Conservation (phyloP, 1,140 invertebrate species). For the Dolichoris vasculosae region DNA sequence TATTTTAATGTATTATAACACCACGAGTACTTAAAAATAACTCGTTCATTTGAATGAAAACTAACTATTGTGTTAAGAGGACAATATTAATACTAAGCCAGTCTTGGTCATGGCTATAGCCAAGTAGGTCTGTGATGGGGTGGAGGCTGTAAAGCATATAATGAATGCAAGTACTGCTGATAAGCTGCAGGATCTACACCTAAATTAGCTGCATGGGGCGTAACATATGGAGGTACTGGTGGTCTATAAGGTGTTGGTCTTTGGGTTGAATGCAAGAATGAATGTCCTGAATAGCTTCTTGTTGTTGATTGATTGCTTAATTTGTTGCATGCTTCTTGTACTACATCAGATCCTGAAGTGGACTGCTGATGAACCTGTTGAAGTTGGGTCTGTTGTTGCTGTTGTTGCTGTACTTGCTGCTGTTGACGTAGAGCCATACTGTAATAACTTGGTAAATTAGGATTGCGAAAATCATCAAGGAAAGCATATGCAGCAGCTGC, state of each 20-base stretch:
- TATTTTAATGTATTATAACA: not conserved
- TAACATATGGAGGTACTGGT: slow-evolving; percentile 68
- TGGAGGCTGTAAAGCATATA: slow-evolving; percentile 68
- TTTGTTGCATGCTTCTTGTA: slow-evolving; percentile 68
- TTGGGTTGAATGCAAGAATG: slow-evolving; percentile 69
- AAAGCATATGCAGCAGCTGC: slow-evolving; percentile 69
- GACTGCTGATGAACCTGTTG: slow-evolving; percentile 63
- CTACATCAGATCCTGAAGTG: slow-evolving; percentile 57
- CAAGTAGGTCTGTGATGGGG: slow-evolving; percentile 71
- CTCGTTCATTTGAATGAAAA: not conserved
- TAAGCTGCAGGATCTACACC: slow-evolving; percentile 70
- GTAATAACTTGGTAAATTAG: slow-evolving; percentile 65
- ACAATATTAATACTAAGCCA: slow-evolving; percentile 31
- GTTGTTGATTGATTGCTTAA: slow-evolving; percentile 61
- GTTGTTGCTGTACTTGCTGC: slow-evolving; percentile 64
- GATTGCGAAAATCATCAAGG: slow-evolving; percentile 70
- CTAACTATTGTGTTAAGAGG: slow-evolving; percentile 33
- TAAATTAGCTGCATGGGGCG: slow-evolving; percentile 68
- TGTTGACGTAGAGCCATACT: slow-evolving; percentile 66
- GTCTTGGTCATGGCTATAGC: slow-evolving; percentile 64
- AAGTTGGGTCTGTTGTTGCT: slow-evolving; percentile 63
- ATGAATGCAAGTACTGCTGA: slow-evolving; percentile 71
- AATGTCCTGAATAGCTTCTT: slow-evolving; percentile 67
- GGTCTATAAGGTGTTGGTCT: slow-evolving; percentile 66
- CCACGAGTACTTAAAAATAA: slow-evolving; percentile 19